A percentile compares a stretch with the other conserved stretches of the same genome.
Evolutionary conservation across 1,140 invertebrate genomes (phyloP).

Genomic region (Contarinia nasturtii): DNA sequence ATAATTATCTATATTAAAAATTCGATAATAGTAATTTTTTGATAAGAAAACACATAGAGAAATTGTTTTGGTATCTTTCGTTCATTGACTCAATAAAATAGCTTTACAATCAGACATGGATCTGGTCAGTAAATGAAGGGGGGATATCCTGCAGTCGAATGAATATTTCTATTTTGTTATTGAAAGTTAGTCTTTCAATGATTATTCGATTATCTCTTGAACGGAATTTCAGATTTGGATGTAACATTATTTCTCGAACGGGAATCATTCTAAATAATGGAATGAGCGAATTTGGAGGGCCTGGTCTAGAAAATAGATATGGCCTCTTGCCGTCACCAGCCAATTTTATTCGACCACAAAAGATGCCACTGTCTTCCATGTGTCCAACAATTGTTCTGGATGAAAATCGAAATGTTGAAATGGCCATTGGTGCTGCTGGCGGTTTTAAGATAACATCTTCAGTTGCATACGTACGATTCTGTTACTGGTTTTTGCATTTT

Average conservation of each 20-base stretch:
- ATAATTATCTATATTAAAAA: too few relatives aligned
- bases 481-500: neutral
- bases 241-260: constrained; percentile 23
- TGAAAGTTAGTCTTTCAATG: too few relatives aligned
- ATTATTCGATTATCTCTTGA: neutral
- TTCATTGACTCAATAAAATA: too few relatives aligned
- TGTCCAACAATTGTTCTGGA: constrained; percentile 60
- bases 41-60: too few relatives aligned
- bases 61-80: too few relatives aligned
- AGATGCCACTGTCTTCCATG: constrained; percentile 83
- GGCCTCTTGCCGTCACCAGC: constrained; percentile 54
- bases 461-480: constrained; percentile 40
- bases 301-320: constrained; percentile 56
- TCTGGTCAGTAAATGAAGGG: too few relatives aligned
- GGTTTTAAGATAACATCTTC: constrained; percentile 77
- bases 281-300: constrained; percentile 91
- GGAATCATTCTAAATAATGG: constrained; percentile 86
- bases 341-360: constrained; percentile 62
- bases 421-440: constrained; percentile 71
- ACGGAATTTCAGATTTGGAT: neutral
- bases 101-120: too few relatives aligned
- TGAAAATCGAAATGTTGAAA: constrained; percentile 34
- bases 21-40: too few relatives aligned
- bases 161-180: too few relatives aligned
- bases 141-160: too few relatives aligned